Conservation (phyloP, 2,888 invertebrate species). For the Fissipunctia ypsillon region DNA sequence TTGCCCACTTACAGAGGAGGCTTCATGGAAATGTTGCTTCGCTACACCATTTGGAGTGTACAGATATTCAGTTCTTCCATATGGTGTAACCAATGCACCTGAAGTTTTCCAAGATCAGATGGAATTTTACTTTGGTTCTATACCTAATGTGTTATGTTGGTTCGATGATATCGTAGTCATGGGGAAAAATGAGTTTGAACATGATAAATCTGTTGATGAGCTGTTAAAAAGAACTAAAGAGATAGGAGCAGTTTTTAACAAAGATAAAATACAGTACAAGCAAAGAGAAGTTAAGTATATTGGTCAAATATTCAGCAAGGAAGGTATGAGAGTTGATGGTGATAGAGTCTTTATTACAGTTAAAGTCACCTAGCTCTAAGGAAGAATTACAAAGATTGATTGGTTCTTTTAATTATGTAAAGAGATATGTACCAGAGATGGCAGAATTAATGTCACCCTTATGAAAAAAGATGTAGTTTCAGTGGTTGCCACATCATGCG, state of each 20-base stretch:
- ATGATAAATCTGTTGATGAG: constrained; percentile 5
- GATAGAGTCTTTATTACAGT: constrained; percentile 8
- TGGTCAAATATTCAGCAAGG: constrained; percentile 1
- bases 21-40: constrained; percentile 41
- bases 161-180: constrained; percentile 10
- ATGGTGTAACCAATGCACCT: constrained; percentile 49
- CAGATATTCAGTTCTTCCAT: constrained; percentile 46
- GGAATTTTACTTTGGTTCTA: constrained; percentile 6
- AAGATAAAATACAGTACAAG: constrained; percentile 3
- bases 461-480: constrained; percentile 1
- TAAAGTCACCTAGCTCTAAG: constrained; percentile 2
- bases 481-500: neutral
- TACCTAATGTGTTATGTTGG: constrained; percentile 1
- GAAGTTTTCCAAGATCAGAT: constrained; percentile 35
- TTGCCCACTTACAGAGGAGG: constrained; percentile 16
- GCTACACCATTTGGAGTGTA: constrained; percentile 50
- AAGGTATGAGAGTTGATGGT: neutral
- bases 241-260: constrained; percentile 10
- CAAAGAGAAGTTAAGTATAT: constrained; percentile 7
- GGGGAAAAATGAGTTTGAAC: constrained; percentile 9
- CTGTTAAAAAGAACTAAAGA: constrained; percentile 6
- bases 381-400: constrained; percentile 1
- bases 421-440: constrained; percentile 5
- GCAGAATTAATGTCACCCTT: constrained; percentile 5
- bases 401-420: constrained; percentile 6